Conservation (phyloP, 2,113 vertebrate genomes). For the Lepidothrix coronata region DNA sequence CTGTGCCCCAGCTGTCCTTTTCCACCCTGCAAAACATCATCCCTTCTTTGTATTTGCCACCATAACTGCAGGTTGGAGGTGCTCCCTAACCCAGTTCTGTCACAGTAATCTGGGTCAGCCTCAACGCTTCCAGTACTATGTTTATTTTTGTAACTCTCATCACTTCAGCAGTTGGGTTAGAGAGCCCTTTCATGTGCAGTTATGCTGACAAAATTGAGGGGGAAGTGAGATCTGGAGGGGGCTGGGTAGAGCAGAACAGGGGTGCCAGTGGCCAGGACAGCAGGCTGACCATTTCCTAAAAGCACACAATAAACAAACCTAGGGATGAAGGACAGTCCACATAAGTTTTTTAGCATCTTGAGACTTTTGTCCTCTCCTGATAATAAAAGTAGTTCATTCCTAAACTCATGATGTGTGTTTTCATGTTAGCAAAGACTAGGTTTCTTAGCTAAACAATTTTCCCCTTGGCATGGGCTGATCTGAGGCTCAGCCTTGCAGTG, state of each 20-base stretch:
- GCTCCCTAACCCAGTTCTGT: conserved; percentile 66
- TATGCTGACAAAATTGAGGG: conserved; percentile 39
- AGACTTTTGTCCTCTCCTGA: background rate
- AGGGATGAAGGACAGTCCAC: background rate
- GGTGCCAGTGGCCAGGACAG: background rate
- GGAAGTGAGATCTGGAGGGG: background rate
- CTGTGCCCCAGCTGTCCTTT: background rate
- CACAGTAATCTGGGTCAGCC: conserved; percentile 62
- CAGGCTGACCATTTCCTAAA: background rate
- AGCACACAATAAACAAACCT: background rate
- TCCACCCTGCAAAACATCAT: background rate
- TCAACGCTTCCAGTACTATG: conserved; percentile 13
- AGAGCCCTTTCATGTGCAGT: conserved; percentile 38
- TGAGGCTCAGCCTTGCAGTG: background rate
- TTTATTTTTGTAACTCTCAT: conserved; percentile 61
- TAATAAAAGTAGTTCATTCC: background rate
- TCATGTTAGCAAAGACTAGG: background rate
- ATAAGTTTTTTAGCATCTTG: background rate
- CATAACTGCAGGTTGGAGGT: conserved; percentile 47
- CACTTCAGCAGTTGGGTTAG: conserved; percentile 38
- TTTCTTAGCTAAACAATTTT: background rate
- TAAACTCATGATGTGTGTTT: background rate
- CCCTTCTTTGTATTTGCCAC: background rate
- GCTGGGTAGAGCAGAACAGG: background rate
- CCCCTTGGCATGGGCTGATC: background rate